Evolutionary conservation across 1,140 invertebrate genomes (phyloP), one percentile per base, ranked within the genome.

Genomic region (Cylas formicarius): DNA sequence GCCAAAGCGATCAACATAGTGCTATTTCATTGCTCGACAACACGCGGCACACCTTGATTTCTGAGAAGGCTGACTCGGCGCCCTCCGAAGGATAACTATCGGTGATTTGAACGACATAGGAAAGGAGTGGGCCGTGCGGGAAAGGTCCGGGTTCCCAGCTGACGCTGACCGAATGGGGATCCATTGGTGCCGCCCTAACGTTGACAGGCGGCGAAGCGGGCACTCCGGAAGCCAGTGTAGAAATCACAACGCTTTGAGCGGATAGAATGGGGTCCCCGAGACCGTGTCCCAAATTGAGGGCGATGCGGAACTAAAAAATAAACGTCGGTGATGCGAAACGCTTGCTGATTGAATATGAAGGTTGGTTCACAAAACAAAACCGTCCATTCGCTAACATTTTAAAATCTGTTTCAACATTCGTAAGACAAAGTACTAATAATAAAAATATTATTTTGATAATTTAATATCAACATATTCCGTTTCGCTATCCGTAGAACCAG

Each of bases 121-220:
- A 86, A 29, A 90, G 76, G 49, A 95, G 71, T 44, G 84, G 86
- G 38, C 88, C 90, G 65, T 92, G 92, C 16, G 83, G 81, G 60
- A 87, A 90, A 8, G 76, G 73, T 9, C 90, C 90, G 4, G 86
- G 81, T 64, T 82, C 77, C 90, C 90, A 95, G 50, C 81, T 84
- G 9, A 94, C 75, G 40, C 84, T 86, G 18, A 94, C 80, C 48
- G 87, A 76, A 46, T 77, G 80, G n/a, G 83, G 77, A 61, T 91
- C 87, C 21, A 90, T 75, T 0, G 87, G 80, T 19, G 82, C 75
- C n/a, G 84, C 74, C 50, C 82, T 76, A 44, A 90, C 74, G 46
- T 81, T 80, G 44, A 72, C 66, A 21, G 86, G 86, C 20, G 79
- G 68, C 4, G 84, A 87, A 28, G 75, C 73, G 5, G 87, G 86